Evolutionary conservation across 1,140 invertebrate species (phyloP).

Genomic region (Pachyrhynchus sulphureomaculatus): DNA sequence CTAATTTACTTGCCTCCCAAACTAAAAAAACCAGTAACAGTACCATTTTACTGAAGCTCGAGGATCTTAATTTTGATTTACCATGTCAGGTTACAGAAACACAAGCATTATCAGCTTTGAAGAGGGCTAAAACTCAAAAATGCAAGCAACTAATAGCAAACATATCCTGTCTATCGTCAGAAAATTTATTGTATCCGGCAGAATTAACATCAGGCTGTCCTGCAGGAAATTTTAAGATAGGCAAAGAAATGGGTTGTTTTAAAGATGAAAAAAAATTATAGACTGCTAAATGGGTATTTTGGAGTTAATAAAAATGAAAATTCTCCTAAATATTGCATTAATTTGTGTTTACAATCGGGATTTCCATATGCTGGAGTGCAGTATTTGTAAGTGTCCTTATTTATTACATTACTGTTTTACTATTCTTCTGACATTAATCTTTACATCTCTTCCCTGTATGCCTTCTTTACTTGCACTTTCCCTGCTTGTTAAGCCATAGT

Average conservation of each 20-base stretch:
- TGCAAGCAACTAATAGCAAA: conserved; percentile 88
- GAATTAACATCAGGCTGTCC: conserved; percentile 76
- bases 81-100: conserved; percentile 74
- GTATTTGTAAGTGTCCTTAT: too few species aligned
- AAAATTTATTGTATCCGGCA: conserved; percentile 74
- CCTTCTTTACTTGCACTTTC: too few species aligned
- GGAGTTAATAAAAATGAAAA: conserved; percentile 77
- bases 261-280: conserved; percentile 77
- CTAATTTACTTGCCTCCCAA: conserved; percentile 43
- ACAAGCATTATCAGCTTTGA: conserved; percentile 87
- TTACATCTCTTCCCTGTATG: too few species aligned
- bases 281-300: conserved; percentile 77
- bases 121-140: conserved; percentile 79
- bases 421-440: too few species aligned
- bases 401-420: too few species aligned
- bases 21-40: conserved; percentile 49
- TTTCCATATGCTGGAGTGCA: conserved; percentile 89
- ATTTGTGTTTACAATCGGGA: conserved; percentile 85
- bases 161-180: conserved; percentile 77
- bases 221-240: conserved; percentile 59
- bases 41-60: conserved; percentile 56
- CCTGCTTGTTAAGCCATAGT: too few species aligned
- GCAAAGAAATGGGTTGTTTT: conserved; percentile 81
- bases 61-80: conserved; percentile 74
- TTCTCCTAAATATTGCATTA: conserved; percentile 76